Evolutionary conservation across 2,888 invertebrate species (phyloP), one percentile per base, ranked within the genome.

Genomic region (Scrobipalpa atriplicella): DNA sequence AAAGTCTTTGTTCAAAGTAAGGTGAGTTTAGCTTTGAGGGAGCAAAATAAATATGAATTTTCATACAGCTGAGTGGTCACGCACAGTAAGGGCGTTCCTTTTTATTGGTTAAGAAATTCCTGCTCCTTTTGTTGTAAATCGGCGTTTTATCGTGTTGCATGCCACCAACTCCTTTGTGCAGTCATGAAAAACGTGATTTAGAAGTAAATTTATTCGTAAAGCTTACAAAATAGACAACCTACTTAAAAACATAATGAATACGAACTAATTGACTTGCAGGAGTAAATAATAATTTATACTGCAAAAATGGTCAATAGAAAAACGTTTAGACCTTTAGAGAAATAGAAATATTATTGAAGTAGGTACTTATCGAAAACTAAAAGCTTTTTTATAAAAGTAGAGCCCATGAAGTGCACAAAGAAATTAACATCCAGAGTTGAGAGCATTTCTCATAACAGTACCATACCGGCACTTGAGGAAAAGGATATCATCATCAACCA

Each of bases 41-140:
- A 89, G 89, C 89, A 87, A 87, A 89, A 86, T 86, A 85, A 87
- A 86, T 87, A 85, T 89, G 36, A 90, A 91, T 91, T 91, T 92
- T 90, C 91, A 91, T 90, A 86, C 86, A 87, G 85, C 81, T 13
- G 81, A 82, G 84, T 84, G 91, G 90, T 89, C 90, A 91, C 90
- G 90, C 90, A 90, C 90, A 81, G 72, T 72, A 80, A 74, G 76
- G 83, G 82, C 75, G 81, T 81, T 86, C 82, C 39, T 87, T 82
- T 89, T 87, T 87, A 90, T 87, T 88, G 85, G 87, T 84, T 81
- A 79, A 79, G 80, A 58, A 38, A 58, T 58, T 58, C 58, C 58
- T 84, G 83, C 80, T 84, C 80, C 84, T 84, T 88, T 89, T 86
- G 19, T 88, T 86, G 86, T 85, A 84, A 86, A 85, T 85, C 81